Conservation (phyloP, 2,888 invertebrate genomes). For the Drosophila leonis region DNA sequence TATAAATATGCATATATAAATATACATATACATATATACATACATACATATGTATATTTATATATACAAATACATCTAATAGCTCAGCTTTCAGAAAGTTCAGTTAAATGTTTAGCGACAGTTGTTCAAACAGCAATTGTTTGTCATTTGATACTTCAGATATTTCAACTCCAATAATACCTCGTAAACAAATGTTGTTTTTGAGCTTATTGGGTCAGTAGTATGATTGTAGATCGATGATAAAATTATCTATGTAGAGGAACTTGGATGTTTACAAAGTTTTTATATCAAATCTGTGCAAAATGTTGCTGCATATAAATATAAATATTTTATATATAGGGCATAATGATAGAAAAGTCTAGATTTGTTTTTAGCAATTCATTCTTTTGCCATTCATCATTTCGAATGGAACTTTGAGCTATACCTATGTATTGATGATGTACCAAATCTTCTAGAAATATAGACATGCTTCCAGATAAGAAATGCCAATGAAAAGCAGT, state of each 20-base stretch:
- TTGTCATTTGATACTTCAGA: conserved; percentile 18
- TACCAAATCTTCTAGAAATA: neutral
- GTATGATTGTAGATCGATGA: neutral
- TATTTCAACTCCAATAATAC: conserved; percentile 2
- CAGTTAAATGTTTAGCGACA: conserved; percentile 22
- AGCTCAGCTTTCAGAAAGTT: conserved; percentile 25
- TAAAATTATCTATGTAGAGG: neutral
- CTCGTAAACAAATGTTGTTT: conserved; percentile 19
- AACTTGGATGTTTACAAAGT: no score
- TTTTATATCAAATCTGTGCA: neutral
- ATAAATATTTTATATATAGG: neutral
- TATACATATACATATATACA: neutral
- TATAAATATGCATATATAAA: neutral
- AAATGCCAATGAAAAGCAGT: neutral
- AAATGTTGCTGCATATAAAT: no score
- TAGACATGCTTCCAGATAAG: neutral
- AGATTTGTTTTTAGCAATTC: no score
- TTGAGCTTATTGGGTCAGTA: conserved; percentile 19
- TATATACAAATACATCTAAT: neutral
- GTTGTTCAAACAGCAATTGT: conserved; percentile 29
- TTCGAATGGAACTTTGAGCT: neutral
- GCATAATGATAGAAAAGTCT: neutral
- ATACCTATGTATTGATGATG: neutral
- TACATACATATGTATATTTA: neutral
- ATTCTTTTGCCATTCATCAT: neutral